A percentile compares a stretch with the other conserved stretches of the same genome.
phyloP scores from a whole-genome alignment of 2,888 invertebrate genomes.

The Nemapogon koenigi region DNA sequence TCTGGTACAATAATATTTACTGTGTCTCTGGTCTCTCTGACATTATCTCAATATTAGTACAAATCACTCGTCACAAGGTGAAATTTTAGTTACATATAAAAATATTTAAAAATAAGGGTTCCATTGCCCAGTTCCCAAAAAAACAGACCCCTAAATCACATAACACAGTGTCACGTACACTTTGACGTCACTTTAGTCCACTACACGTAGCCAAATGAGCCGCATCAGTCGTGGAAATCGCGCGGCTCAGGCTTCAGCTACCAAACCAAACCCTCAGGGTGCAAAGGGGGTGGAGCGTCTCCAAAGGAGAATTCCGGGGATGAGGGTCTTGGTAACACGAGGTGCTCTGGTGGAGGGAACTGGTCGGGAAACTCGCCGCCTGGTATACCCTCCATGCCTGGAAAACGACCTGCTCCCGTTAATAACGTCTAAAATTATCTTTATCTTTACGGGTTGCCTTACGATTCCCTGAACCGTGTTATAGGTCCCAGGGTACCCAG shows the following conservation, averaged over 20 bases:
- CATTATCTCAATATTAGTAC: no score
- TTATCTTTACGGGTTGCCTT: background rate
- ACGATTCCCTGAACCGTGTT: no score
- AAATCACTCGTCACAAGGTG: no score
- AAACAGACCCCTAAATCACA: background rate
- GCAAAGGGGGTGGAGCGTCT: conserved; percentile 52
- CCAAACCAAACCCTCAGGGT: conserved; percentile 61
- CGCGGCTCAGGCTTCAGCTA: conserved; percentile 68
- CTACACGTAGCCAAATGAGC: conserved; percentile 54
- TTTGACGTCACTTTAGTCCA: conserved; percentile 31
- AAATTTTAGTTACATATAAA: no score
- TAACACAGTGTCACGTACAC: background rate
- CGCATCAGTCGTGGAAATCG: conserved; percentile 65
- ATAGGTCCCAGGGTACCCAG: no score
- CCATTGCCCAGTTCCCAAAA: no score
- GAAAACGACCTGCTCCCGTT: conserved; percentile 71
- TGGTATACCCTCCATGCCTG: conserved; percentile 67
- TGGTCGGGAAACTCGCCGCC: conserved; percentile 58
- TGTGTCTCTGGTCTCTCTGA: no score
- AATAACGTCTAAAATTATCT: background rate
- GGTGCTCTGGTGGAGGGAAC: conserved; percentile 70
- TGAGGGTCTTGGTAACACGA: conserved; percentile 74
- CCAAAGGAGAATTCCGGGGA: conserved; percentile 76
- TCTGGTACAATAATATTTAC: no score
- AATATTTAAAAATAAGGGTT: no score